Base-by-base conservation (phyloP, 2,113 vertebrate species). In the Cyphotilapia sp. region DNA sequence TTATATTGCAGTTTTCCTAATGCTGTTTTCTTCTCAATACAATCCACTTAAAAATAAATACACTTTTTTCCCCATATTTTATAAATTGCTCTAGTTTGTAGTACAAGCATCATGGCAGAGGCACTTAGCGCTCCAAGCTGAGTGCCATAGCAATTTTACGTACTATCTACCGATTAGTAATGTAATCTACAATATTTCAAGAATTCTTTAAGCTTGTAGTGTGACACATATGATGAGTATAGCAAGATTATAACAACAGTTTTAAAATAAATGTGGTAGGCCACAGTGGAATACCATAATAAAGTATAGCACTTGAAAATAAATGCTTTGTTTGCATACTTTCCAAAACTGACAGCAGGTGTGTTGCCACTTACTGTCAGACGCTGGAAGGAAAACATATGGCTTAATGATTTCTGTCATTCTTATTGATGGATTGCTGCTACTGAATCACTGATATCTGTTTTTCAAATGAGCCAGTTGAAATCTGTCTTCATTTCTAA, bases 391-490 rank as follows among this genome's bases (percentile, higher is more conserved):
- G 45, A 78, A 78, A 51, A 78, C 42, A 78, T 33, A 78, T 78
- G 74, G 45, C 45, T 78, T 51, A 78, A 78, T 51, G 10, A 31
- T 78, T 33, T 33, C 45, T 42, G 22, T 88, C 76, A 83, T 61
- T 93, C 49, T 91, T 88, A 35, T 45, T 19, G n/a, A 83, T 88
- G 35, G 35, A n/a, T 83, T 59, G 61, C 83, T 89, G 80, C 42
- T 86, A 88, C 81, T 57, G 29, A 88, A 16, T 49, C 53, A 82
- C 35, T 35, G 8, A 82, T 71, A 85, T 85, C 45, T 14, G 40
- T 84, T n/a, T 81, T 85, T 89, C 16, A 59, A 53, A 63, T 92
- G 80, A 92, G 12, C 87, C 91, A 91, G 27, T 8, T 4, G 24
- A 82, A 6, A 47, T 54, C 10, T 56, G 56, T 24, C 42, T 86